Base-by-base conservation (phyloP, 2,888 invertebrate genomes). In the Chloroclystis v-ata region DNA sequence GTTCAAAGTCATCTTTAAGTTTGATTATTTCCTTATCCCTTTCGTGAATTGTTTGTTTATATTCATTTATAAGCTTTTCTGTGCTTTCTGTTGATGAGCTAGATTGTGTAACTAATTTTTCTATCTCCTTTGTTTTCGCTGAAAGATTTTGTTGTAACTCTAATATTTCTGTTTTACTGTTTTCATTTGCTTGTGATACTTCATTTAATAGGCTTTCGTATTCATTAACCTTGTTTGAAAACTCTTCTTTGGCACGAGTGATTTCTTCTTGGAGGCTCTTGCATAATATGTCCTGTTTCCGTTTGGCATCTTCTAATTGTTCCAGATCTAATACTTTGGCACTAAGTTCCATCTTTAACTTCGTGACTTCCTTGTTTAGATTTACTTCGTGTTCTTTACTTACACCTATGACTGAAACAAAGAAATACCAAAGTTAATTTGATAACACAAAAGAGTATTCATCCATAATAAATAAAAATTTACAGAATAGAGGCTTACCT, bases 321-420 rank as follows among this genome's bases (percentile, higher is more conserved):
- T 90, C 90, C 52, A 89, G 65, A 65, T 91, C 90, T 65, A 84
- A 74, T 49, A 83, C 72, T 82, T 88, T 90, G 49, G 85, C 82
- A 69, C 89, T 91, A 12, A 89, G 75, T 73, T 89, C 89, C 85
- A 84, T 86, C 75, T 83, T 87, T 16, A 89, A 66, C 68, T 89
- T 88, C 13, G 88, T 89, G 14, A 89, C 75, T 70, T 89, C 88
- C 67, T 89, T 89, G 54, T 85, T 88, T 11, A 84, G 69, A 50
- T 77, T 82, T 7, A 89, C 75, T 73, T 88, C 89, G 39, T 84
- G 83, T 71, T 89, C 89, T 63, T 88, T 89, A 54, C 73, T 82
- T 37, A 76, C 67, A 47, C 86, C 83, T 58, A 78, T 67, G 25
- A 83, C 88, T 88, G 72, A 48, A 82, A 82, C 49, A 50, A 9